Conservation (phyloP, 2,888 invertebrate genomes). For the Synanthedon tipuliformis region DNA sequence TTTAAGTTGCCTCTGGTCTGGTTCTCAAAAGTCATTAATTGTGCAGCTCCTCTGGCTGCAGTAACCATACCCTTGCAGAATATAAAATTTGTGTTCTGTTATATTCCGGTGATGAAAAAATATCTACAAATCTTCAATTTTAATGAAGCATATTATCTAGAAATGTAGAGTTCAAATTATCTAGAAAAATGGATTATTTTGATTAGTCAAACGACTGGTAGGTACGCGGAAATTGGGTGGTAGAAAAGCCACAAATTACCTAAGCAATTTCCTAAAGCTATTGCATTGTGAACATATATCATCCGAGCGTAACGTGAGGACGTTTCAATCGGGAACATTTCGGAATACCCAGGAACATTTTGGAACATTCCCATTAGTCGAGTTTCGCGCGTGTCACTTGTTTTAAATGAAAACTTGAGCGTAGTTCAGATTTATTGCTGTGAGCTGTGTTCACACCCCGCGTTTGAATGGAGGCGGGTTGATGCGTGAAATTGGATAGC, state of each 20-base stretch:
- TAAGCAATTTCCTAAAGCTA: background rate
- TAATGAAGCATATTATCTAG: no score
- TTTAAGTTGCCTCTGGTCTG: no score
- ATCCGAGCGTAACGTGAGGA: background rate
- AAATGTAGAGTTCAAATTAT: no score
- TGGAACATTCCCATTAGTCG: conserved; percentile 26
- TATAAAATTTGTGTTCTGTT: no score
- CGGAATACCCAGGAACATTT: background rate
- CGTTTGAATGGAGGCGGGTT: conserved; percentile 4
- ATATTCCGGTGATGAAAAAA: no score
- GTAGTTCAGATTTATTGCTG: conserved; percentile 30
- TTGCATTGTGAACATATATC: background rate
- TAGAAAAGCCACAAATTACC: background rate
- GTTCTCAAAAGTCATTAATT: no score
- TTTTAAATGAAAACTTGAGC: conserved; percentile 35
- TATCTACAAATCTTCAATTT: no score
- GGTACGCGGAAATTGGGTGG: background rate
- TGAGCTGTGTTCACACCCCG: conserved; percentile 23
- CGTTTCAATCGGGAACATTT: background rate
- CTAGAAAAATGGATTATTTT: no score
- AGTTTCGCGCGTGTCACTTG: conserved; percentile 26
- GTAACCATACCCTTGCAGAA: no score
- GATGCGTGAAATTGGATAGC: background rate
- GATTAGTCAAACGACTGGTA: no score
- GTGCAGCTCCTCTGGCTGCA: no score